Evolutionary conservation across 2,113 vertebrate species (phyloP), one percentile per base, ranked within the genome.

Genomic region (Pelobates fuscus): DNA sequence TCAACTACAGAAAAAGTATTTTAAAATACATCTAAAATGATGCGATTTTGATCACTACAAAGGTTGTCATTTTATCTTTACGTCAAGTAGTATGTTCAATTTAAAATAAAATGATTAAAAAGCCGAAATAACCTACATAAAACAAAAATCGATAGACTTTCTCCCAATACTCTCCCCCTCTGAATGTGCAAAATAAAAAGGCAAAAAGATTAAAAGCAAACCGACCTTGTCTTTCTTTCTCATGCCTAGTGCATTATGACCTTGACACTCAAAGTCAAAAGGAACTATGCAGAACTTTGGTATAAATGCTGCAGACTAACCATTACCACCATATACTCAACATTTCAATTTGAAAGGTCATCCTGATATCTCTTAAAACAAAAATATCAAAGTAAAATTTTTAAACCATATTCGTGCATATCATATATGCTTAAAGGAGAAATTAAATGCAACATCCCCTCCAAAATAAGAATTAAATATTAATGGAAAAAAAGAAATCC

Each of bases 101-200:
- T 88, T 67, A 83, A 87, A 82, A 85, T 63, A 81, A 77, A 78
- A 49, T 12, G 71, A 76, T 81, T 88, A 88, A 84, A 81, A 86
- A 86, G 79, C 62, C 71, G 10, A 63, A 73, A 25, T 18, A 77
- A 77, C 71, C 76, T 81, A 79, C 72, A 84, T 70, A 78, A 30
- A 81, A 82, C 81, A 79, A 83, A 83, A 79, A 84, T 82, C 78
- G 83, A 86, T 23, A 49, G 30, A 27, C 79, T 83, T 86, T 83
- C 80, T 83, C 78, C 80, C 88, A 90, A 91, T 84, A 81, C 79
- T 89, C 84, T 84, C 84, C 87, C 20, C 91, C 85, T 90, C 88
- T 86, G 84, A 90, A 93, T 95, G 94, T 98, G 95, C 95, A 98
- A 97, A 96, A 96, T 37, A 54, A 64, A 93, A 95, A 92, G 90